Conservation (phyloP, 1,140 invertebrate genomes). For the Bombus impatiens region DNA sequence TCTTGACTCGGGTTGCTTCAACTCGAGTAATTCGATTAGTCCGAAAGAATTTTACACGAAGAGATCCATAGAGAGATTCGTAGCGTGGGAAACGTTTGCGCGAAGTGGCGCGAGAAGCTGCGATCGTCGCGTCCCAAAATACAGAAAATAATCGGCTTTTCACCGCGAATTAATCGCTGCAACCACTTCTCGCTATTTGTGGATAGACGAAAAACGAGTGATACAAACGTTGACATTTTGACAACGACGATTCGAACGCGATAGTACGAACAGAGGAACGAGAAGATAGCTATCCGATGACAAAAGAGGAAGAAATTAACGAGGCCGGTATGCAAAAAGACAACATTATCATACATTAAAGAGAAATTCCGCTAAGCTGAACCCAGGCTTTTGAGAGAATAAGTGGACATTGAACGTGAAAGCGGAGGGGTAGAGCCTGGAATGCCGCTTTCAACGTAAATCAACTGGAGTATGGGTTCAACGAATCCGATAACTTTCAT, state of each 20-base stretch:
- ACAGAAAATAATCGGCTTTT: too few species aligned
- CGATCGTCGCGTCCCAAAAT: too few species aligned
- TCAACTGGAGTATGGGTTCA: constrained; percentile 38
- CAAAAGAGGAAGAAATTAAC: neutral
- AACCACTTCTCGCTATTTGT: neutral
- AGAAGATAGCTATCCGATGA: neutral
- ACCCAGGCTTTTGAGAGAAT: constrained; percentile 9
- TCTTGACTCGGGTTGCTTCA: too few species aligned
- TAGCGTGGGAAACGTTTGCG: too few species aligned
- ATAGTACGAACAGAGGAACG: neutral
- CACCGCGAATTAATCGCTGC: neutral
- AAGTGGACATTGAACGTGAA: constrained; percentile 22
- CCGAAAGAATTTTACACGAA: too few species aligned
- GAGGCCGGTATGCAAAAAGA: constrained; percentile 48
- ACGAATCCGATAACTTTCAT: constrained; percentile 50
- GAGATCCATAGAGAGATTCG: too few species aligned
- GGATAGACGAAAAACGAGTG: neutral
- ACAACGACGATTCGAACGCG: neutral
- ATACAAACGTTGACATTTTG: neutral
- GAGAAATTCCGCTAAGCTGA: constrained; percentile 14
- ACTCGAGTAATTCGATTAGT: too few species aligned
- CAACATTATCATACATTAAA: constrained; percentile 59
- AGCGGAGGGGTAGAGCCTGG: neutral
- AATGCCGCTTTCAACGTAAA: constrained; percentile 11
- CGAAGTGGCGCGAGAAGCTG: too few species aligned